Percentiles rank a stretch among this genome's conserved stretches.
These are phyloP conservation scores for Melanotaenia pygmaea DNA, from an alignment of 2,797 vertebrate species.

Conservation along the genomic window DNA sequence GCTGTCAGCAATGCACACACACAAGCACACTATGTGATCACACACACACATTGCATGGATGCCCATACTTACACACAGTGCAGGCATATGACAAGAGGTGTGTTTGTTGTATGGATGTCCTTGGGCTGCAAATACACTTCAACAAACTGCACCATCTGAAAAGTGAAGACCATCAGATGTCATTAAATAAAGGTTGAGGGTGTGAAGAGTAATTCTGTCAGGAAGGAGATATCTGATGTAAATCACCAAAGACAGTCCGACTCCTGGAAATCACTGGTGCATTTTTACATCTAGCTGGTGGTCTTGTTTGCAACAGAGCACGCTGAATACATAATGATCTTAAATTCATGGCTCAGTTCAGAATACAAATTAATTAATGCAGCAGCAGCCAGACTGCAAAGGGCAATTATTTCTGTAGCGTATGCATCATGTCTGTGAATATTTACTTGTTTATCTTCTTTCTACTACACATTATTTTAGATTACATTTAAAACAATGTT, in stretches of 20 bases:
- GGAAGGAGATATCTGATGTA: slow-evolving; percentile 34
- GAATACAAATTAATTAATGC: neutral
- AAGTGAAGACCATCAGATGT: slow-evolving; percentile 51
- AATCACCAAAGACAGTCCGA: slow-evolving; percentile 21
- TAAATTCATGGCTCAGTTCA: neutral
- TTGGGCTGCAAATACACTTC: slow-evolving; percentile 52
- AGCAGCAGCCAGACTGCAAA: neutral
- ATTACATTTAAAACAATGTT: neutral
- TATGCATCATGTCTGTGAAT: neutral
- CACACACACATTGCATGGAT: neutral
- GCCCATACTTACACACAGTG: slow-evolving; percentile 10
- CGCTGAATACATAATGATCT: slow-evolving; percentile 13
- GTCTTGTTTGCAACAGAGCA: neutral
- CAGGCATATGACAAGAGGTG: slow-evolving; percentile 35
- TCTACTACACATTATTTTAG: neutral
- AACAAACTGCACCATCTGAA: slow-evolving; percentile 25
- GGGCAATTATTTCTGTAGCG: neutral
- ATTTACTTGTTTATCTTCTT: neutral
- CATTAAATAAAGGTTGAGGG: slow-evolving; percentile 53
- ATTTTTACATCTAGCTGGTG: neutral
- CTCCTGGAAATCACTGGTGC: slow-evolving; percentile 12
- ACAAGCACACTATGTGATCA: slow-evolving; percentile 14
- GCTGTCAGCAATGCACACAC: slow-evolving; percentile 33
- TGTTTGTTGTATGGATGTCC: slow-evolving; percentile 48
- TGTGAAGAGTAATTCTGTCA: slow-evolving; percentile 53